A percentile compares a stretch with the other conserved stretches of the same genome.
These are phyloP conservation scores for Sinocyclocheilus grahami DNA, from an alignment of 2,113 vertebrate genomes.

Conservation along the genomic window DNA sequence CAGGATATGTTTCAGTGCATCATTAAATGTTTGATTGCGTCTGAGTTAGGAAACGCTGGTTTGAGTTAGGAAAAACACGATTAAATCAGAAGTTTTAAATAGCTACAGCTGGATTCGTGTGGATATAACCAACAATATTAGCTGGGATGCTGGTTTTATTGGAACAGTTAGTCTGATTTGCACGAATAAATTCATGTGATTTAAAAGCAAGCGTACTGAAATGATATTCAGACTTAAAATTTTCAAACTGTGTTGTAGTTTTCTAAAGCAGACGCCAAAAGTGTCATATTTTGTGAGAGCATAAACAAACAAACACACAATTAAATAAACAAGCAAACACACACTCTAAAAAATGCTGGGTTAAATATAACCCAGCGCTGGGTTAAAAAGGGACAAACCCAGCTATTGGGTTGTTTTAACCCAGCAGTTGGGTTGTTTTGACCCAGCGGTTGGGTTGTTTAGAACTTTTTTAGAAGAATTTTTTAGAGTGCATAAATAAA, in stretches of 20 bases:
- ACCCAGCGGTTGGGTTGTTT: too few species aligned
- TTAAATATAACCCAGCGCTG: too few species aligned
- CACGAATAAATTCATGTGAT: neutral
- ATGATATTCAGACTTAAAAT: neutral
- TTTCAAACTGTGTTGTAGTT: neutral
- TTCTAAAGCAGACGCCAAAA: neutral
- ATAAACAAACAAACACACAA: too few species aligned
- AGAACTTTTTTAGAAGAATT: too few species aligned
- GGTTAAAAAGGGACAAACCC: too few species aligned
- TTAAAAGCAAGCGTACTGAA: neutral
- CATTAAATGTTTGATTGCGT: neutral
- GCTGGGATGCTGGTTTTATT: neutral
- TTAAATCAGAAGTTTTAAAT: neutral
- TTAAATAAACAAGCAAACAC: too few species aligned
- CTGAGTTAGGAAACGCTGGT: too few species aligned
- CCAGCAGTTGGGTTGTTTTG: too few species aligned
- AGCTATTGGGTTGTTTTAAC: too few species aligned
- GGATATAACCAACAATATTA: neutral
- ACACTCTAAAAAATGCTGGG: too few species aligned
- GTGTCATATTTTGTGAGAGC: neutral
- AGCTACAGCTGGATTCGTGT: neutral
- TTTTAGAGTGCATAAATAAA: too few species aligned
- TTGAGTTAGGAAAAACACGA: neutral
- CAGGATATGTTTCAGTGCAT: neutral
- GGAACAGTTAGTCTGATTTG: neutral